Base-by-base conservation (phyloP, 2,797 vertebrate species). In the Leptoclinus maculatus region DNA sequence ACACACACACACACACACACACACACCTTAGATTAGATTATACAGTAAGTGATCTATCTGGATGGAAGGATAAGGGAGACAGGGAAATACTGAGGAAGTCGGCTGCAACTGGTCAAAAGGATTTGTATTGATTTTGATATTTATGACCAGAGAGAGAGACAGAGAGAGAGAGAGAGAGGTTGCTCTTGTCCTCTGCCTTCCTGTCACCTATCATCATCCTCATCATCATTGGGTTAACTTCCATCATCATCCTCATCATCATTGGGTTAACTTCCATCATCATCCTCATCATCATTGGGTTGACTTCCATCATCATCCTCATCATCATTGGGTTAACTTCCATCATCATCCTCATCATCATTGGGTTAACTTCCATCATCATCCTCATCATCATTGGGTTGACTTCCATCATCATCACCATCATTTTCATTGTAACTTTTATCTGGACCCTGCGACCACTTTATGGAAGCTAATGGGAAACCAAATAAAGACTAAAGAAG, bases 181-280 rank as follows among this genome's bases (percentile, higher is more conserved):
- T 32, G 45, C 25, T 60, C 2, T 39, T 71, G 47, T 64, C 41
- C 5, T 65, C 23, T 19, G 51, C 29, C 34, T 60, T 76, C 41
- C 65, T 78, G 65, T 74, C 56, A 76, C 27, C n/a, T n/a, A 36
- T 73, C 45, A 45, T 49, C 45, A 47, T 32, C 32, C 32, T 32
- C 32, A 32, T 32, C 32, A 32, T 74, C 32, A 67, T 27, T 47
- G 10, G 32, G 32, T 32, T 14, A 41, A 41, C 41, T 36, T 36
- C 36, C 41, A 41, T 41, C 59, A 69, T 5, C 25, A 51, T 21
- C 27, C 43, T 9, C 49, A 34, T 45, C 2, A 21, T 68, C 32
- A 68, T 27, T 47, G 10, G 32, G 32, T 32, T 32, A 32, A 7
- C 32, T 32, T 32, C 32, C 32, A 32, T 32, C 59, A 66, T 5